A percentile compares a stretch with the other conserved stretches of the same genome.
These are phyloP conservation scores for Hypercompe scribonia DNA, from an alignment of 2,888 invertebrate species.

Conservation along the genomic window DNA sequence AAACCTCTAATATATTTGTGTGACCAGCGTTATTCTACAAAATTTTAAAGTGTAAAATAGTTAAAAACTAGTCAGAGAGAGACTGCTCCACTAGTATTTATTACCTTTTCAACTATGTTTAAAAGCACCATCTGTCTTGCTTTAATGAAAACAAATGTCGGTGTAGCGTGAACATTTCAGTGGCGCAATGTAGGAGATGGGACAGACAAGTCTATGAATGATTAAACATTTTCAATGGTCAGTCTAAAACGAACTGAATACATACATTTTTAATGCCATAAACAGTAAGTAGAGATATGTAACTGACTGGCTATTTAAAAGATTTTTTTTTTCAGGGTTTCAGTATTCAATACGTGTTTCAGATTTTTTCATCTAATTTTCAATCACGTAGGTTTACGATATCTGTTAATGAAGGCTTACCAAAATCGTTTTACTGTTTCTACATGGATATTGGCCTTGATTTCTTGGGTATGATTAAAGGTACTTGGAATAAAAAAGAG, in stretches of 20 bases:
- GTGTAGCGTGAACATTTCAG: not conserved
- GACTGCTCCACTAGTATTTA: constrained; percentile 9
- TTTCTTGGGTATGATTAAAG: not conserved
- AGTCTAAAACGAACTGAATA: not conserved
- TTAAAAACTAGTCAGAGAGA: not conserved
- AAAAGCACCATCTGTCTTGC: constrained; percentile 18
- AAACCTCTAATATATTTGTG: not conserved
- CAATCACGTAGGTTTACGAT: too few species aligned
- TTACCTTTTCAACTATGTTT: constrained; percentile 10
- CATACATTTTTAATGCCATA: not conserved
- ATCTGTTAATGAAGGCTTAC: too few species aligned
- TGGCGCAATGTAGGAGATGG: not conserved
- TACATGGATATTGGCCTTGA: too few species aligned
- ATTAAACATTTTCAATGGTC: not conserved
- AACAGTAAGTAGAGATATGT: not conserved
- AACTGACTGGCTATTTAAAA: not conserved
- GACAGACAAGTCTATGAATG: not conserved
- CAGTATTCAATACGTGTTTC: too few species aligned
- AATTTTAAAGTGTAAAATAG: not conserved
- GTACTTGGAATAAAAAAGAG: too few species aligned
- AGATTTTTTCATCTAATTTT: too few species aligned
- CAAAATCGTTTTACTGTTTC: too few species aligned
- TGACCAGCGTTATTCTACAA: too few species aligned
- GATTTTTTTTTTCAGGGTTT: not conserved
- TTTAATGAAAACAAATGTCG: constrained; percentile 8